A percentile compares a stretch with the other conserved stretches of the same genome.
These are phyloP conservation scores for Byasa hedistus DNA, from an alignment of 2,888 invertebrate species.

Conservation along the genomic window DNA sequence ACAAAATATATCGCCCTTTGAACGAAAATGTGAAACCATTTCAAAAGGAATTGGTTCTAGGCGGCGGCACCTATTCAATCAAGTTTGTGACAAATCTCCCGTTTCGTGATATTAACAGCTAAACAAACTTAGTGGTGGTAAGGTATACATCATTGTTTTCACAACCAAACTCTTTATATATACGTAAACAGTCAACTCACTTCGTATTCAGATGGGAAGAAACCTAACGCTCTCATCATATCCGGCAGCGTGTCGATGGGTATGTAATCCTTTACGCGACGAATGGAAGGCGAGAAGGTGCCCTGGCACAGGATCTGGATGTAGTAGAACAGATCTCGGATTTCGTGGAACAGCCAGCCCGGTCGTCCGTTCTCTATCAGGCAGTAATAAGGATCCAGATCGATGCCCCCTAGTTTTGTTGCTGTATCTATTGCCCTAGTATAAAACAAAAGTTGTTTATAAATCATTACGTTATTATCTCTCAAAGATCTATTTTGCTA, in stretches of 20 bases:
- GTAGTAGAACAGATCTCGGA: conserved; percentile 88
- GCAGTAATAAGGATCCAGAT: conserved; percentile 84
- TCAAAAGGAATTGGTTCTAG: too few species aligned
- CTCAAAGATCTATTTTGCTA: too few species aligned
- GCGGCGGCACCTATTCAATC: too few species aligned
- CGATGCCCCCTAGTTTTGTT: conserved; percentile 74
- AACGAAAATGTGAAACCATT: too few species aligned
- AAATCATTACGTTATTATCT: too few species aligned
- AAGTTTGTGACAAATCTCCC: too few species aligned
- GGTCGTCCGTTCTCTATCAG: conserved; percentile 84
- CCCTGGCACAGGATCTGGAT: conserved; percentile 87
- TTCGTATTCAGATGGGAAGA: conserved; percentile 87
- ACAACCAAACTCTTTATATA: too few species aligned
- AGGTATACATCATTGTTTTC: too few species aligned
- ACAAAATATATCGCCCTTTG: too few species aligned
- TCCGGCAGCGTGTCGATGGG: conserved; percentile 84
- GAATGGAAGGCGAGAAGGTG: conserved; percentile 81
- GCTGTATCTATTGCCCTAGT: conserved; percentile 75
- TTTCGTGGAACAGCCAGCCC: conserved; percentile 85
- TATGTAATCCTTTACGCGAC: conserved; percentile 81
- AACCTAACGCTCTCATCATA: conserved; percentile 87
- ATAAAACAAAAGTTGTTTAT: too few species aligned
- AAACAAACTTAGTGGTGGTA: too few species aligned
- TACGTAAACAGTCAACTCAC: conserved; percentile 52
- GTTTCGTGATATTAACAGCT: too few species aligned